Evolutionary conservation across 2,888 invertebrate genomes (phyloP).

Genomic region (Eueremaeus valkanovi): DNA sequence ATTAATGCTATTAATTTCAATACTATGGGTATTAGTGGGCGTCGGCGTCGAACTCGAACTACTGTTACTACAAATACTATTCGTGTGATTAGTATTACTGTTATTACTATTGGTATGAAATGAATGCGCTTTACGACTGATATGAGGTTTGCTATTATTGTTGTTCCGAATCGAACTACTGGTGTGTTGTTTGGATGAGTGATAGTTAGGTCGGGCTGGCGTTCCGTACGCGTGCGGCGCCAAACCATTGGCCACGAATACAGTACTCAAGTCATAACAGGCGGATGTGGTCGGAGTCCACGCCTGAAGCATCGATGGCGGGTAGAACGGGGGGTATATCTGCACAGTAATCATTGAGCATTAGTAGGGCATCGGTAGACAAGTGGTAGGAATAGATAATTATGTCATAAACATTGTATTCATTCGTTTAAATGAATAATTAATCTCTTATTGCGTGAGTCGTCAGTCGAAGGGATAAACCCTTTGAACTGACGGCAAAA

Average conservation of each 20-base stretch:
- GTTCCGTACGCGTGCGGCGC: conserved; percentile 59
- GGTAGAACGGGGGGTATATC: conserved; percentile 49
- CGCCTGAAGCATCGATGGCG: conserved; percentile 49
- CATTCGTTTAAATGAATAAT: no score
- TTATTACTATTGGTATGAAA: conserved; percentile 5
- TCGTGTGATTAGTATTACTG: not conserved
- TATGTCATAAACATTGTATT: no score
- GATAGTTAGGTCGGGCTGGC: conserved; percentile 28
- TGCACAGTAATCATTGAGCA: conserved; percentile 35
- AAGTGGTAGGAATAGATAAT: not conserved
- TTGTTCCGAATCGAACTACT: not conserved
- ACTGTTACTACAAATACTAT: no score
- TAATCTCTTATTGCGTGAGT: no score
- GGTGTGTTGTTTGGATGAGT: not conserved
- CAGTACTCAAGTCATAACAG: conserved; percentile 49
- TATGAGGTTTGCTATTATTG: conserved; percentile 5
- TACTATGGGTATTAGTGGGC: not conserved
- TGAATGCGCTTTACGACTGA: conserved; percentile 1
- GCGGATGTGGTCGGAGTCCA: conserved; percentile 45
- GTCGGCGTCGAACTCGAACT: no score
- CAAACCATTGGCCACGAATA: conserved; percentile 69
- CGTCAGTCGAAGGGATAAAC: no score
- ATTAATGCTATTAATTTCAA: not conserved
- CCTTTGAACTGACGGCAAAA: no score
- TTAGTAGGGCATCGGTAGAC: not conserved